Conservation (phyloP, 30 jellyfish, hydroid and myxozoan species). For the Aurelia coerulea region DNA sequence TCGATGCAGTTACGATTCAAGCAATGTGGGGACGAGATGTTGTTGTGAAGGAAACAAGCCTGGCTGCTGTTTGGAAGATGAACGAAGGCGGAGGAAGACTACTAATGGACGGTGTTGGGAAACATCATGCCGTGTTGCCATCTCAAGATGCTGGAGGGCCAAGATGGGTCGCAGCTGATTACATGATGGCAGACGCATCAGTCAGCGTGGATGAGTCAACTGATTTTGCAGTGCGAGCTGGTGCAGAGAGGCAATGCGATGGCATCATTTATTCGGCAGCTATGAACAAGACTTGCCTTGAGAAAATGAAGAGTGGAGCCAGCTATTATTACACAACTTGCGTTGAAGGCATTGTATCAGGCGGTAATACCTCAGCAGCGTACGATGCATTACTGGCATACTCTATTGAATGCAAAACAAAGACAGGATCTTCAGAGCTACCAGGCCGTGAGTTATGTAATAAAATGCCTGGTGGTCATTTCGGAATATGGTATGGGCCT, state of each 20-base stretch:
- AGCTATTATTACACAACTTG: slow-evolving; percentile 31
- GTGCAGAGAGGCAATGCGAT: slow-evolving; percentile 40
- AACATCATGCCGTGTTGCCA: slow-evolving; percentile 32
- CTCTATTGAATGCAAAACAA: slow-evolving; percentile 60
- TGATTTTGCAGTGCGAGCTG: neutral
- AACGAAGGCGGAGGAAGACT: slow-evolving; percentile 62
- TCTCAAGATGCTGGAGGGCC: slow-evolving; percentile 20
- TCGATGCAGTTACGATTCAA: slow-evolving; percentile 66
- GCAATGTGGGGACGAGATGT: slow-evolving; percentile 65
- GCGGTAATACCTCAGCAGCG: slow-evolving; percentile 9
- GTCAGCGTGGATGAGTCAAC: slow-evolving; percentile 11
- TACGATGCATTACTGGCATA: slow-evolving; percentile 53
- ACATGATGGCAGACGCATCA: slow-evolving; percentile 1
- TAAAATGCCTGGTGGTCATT: slow-evolving; percentile 45
- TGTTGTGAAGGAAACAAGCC: neutral
- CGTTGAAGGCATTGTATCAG: slow-evolving; percentile 12
- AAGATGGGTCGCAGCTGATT: slow-evolving; percentile 62
- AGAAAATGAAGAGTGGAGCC: slow-evolving; percentile 16
- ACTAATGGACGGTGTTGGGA: slow-evolving; percentile 37
- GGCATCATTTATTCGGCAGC: slow-evolving; percentile 38
- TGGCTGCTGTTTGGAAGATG: slow-evolving; percentile 67
- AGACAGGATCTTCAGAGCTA: slow-evolving; percentile 19
- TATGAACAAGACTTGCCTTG: slow-evolving; percentile 43
- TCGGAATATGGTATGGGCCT: slow-evolving; percentile 51
- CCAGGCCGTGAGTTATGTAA: slow-evolving; percentile 70